Conservation (phyloP, 2,888 invertebrate genomes). For the Machimus rusticus region DNA sequence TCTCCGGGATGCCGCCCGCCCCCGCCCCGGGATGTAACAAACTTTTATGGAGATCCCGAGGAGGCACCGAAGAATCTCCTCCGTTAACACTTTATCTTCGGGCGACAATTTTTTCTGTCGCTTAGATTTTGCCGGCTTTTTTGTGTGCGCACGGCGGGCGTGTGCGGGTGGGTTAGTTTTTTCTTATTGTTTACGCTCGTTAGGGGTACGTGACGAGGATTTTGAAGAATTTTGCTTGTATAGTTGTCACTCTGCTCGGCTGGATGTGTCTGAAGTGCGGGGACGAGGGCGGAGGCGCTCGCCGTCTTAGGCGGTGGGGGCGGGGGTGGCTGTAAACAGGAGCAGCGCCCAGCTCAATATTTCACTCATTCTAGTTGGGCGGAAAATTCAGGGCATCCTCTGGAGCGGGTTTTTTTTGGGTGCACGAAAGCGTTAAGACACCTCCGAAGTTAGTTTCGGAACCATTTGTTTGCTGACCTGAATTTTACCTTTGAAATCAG, state of each 20-base stretch:
- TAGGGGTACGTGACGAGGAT: constrained; percentile 18
- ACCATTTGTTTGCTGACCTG: constrained; percentile 17
- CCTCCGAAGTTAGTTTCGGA: background rate
- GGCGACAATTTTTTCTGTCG: constrained; percentile 1
- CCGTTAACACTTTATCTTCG: constrained; percentile 2
- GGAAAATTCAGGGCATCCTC: background rate
- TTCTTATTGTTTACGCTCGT: constrained; percentile 30
- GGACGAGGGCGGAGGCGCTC: background rate
- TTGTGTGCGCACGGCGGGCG: background rate
- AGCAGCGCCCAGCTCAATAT: background rate
- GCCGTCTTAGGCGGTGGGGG: background rate
- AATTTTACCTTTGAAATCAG: background rate
- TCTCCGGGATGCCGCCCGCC: background rate
- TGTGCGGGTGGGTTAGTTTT: background rate
- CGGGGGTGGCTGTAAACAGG: background rate
- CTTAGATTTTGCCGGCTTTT: background rate
- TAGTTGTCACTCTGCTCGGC: background rate
- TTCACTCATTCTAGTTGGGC: background rate
- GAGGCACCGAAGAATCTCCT: background rate
- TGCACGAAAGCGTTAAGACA: constrained; percentile 3
- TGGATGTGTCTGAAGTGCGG: background rate
- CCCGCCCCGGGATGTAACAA: background rate
- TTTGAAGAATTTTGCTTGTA: constrained; percentile 3
- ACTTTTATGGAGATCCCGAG: constrained; percentile 1
- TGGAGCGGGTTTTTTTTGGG: background rate